phyloP scores from a whole-genome alignment of 2,113 vertebrate genomes.

The Nesospiza acunhae region DNA sequence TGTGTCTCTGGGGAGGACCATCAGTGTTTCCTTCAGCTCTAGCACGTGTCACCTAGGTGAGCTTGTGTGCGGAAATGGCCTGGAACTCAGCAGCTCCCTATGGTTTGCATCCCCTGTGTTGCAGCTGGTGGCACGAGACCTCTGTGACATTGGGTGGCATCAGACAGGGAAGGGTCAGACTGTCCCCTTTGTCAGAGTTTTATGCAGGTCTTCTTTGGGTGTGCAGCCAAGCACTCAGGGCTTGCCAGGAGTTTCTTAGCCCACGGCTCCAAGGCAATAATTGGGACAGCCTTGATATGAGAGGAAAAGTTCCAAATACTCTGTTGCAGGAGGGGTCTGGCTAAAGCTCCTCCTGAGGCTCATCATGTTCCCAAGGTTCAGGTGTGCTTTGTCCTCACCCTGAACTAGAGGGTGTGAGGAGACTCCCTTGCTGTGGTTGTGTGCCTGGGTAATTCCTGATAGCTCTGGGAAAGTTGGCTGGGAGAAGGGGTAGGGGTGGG shows the following conservation, averaged over 20 bases:
- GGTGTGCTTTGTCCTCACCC: neutral
- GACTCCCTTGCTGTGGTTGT: neutral
- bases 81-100: neutral
- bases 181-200: neutral
- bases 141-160: neutral
- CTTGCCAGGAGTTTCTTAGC: neutral
- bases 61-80: neutral
- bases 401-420: neutral
- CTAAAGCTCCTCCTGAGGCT: neutral
- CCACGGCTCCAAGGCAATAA: neutral
- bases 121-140: neutral
- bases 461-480: neutral
- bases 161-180: neutral
- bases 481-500: neutral
- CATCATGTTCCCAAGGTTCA: rapidly evolving
- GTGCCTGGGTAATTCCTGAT: neutral
- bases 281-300: neutral
- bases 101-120: neutral
- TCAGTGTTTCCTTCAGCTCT: neutral
- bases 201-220: neutral
- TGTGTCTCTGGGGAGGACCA: neutral
- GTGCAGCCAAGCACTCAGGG: neutral
- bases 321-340: neutral
- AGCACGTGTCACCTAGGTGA: neutral
- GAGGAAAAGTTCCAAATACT: neutral